Evolutionary conservation across 2,888 invertebrate genomes (phyloP).

Genomic region (Parnassius apollo): DNA sequence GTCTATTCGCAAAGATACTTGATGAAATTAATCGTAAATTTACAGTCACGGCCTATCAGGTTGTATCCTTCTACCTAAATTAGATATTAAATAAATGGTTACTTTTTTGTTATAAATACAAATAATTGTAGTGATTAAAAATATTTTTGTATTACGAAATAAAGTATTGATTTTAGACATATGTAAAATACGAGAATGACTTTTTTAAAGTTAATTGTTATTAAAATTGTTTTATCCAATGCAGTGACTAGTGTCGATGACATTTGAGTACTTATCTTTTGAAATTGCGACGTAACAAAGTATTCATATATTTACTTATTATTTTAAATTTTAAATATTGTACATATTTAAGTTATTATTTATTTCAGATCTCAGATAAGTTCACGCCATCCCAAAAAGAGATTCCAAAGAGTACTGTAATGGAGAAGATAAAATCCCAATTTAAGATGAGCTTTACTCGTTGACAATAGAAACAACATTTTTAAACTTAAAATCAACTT

Average conservation of each 20-base stretch:
- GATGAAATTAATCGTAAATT: not conserved
- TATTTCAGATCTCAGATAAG: slow-evolving; percentile 52
- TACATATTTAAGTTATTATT: slow-evolving; percentile 31
- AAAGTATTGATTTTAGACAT: slow-evolving; percentile 8
- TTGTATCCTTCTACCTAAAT: not conserved
- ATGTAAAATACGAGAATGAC: not conserved
- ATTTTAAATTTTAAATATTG: slow-evolving; percentile 5
- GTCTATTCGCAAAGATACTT: slow-evolving; percentile 8
- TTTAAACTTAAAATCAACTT: slow-evolving; percentile 19
- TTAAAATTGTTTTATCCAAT: slow-evolving; percentile 3
- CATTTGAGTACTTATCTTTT: not conserved
- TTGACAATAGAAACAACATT: slow-evolving; percentile 63
- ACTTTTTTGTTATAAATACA: slow-evolving; percentile 4
- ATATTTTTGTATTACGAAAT: slow-evolving; percentile 21
- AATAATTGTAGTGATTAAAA: slow-evolving; percentile 11
- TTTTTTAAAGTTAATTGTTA: not conserved
- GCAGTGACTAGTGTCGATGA: slow-evolving; percentile 13
- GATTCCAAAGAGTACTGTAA: slow-evolving; percentile 55
- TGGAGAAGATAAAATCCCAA: slow-evolving; percentile 28
- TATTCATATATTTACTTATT: slow-evolving; percentile 2
- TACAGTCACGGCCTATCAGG: slow-evolving; percentile 8
- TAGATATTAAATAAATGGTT: too few species aligned
- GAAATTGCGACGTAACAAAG: not conserved
- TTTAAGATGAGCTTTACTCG: slow-evolving; percentile 57
- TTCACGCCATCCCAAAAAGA: slow-evolving; percentile 36